Percentiles rank a stretch among this genome's conserved stretches.
Conservation (phyloP, 1,140 invertebrate species). For the Anoplophora glabripennis region DNA sequence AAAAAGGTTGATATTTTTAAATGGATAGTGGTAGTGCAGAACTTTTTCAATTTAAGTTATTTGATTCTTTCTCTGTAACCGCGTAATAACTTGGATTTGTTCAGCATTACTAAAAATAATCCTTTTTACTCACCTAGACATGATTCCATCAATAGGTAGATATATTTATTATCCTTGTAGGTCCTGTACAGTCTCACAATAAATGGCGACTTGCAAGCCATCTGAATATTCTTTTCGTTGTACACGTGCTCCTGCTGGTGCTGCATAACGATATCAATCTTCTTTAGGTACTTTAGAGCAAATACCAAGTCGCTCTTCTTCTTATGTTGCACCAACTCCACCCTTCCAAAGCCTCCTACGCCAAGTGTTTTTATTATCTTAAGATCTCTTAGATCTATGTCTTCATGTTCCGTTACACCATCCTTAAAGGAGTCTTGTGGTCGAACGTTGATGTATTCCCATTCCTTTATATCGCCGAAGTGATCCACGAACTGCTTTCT, state of each 20-base stretch:
- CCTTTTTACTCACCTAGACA: conserved; percentile 72
- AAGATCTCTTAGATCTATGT: conserved; percentile 74
- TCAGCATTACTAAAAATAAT: too few species aligned
- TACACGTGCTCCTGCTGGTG: conserved; percentile 89
- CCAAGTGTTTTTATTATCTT: conserved; percentile 82
- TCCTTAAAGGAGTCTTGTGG: conserved; percentile 43
- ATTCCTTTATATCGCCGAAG: conserved; percentile 45
- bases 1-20: too few species aligned
- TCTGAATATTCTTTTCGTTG: conserved; percentile 90
- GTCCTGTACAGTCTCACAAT: conserved; percentile 81
- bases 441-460: conserved; percentile 24
- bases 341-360: conserved; percentile 90
- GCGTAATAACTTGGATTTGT: too few species aligned
- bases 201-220: conserved; percentile 60
- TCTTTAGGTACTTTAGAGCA: conserved; percentile 90
- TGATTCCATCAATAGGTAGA: conserved; percentile 96
- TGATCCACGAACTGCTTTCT: conserved; percentile 57
- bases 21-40: too few species aligned
- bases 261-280: conserved; percentile 87
- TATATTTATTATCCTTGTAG: conserved; percentile 91
- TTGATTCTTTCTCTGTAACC: too few species aligned
- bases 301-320: conserved; percentile 66
- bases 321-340: conserved; percentile 70
- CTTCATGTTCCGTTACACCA: conserved; percentile 56
- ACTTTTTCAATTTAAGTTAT: too few species aligned